Percentiles rank a stretch among this genome's conserved stretches.
phyloP scores from a whole-genome alignment of 1,140 invertebrate genomes.

The Drosophila hydei region DNA sequence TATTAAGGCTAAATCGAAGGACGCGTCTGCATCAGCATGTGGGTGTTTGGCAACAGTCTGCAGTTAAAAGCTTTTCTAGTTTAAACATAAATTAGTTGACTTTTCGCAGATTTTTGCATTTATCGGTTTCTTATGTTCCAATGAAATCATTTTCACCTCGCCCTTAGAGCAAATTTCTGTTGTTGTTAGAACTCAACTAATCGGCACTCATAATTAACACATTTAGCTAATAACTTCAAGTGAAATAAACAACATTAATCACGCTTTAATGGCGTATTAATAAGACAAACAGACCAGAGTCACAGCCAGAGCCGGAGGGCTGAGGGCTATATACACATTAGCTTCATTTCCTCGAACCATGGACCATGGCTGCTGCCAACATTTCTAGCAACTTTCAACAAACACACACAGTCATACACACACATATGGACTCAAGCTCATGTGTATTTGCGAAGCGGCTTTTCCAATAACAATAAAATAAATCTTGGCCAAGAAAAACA shows the following conservation, averaged over 20 bases:
- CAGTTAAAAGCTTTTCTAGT: slow-evolving; percentile 4
- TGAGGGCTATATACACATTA: slow-evolving; percentile 7
- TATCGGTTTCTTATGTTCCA: neutral
- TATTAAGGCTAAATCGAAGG: slow-evolving; percentile 25
- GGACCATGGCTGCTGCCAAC: slow-evolving; percentile 40
- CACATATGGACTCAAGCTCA: neutral
- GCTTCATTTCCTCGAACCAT: slow-evolving; percentile 10
- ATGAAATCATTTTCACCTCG: neutral
- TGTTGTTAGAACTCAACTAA: slow-evolving; percentile 44
- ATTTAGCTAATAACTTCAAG: slow-evolving; percentile 79
- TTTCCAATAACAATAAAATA: slow-evolving; percentile 79
- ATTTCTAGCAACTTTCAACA: slow-evolving; percentile 76
- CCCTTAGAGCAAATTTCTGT: neutral
- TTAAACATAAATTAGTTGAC: neutral
- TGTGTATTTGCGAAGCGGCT: slow-evolving; percentile 36
- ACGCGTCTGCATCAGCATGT: slow-evolving; percentile 6
- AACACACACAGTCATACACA: slow-evolving; percentile 1
- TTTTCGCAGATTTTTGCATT: neutral
- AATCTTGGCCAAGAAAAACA: slow-evolving; percentile 79
- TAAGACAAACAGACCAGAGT: slow-evolving; percentile 62
- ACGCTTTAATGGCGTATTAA: slow-evolving; percentile 76
- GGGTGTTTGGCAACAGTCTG: neutral
- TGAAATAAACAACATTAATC: slow-evolving; percentile 80
- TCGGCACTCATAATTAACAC: slow-evolving; percentile 79
- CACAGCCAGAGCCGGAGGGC: neutral